Percentiles rank a stretch among this genome's conserved stretches.
Conservation (phyloP, 2,888 invertebrate species). For the Sminthurides aquaticus region DNA sequence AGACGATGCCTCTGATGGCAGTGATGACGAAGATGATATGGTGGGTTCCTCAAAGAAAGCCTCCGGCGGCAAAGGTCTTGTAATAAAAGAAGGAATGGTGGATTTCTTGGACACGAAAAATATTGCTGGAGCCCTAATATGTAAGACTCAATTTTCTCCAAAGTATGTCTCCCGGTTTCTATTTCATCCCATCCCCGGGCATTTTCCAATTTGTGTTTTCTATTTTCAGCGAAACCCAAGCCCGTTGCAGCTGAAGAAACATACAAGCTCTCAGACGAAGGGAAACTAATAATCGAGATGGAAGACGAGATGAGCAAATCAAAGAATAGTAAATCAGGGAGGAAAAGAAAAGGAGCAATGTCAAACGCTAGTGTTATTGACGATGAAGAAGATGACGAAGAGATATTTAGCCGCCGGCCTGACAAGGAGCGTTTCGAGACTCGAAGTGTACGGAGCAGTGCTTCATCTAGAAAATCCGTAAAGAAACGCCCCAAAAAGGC, state of each 20-base stretch:
- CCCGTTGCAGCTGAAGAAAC: slow-evolving; percentile 26
- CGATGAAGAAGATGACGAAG: slow-evolving; percentile 26
- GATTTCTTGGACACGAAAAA: slow-evolving; percentile 39
- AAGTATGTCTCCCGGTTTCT: no score
- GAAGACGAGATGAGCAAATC: slow-evolving; percentile 24
- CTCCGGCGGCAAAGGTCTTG: slow-evolving; percentile 19
- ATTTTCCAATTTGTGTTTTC: no score
- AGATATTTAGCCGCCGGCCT: slow-evolving; percentile 3
- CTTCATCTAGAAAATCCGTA: background rate
- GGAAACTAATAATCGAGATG: slow-evolving; percentile 38
- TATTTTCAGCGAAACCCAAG: slow-evolving; percentile 29
- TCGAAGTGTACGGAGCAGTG: background rate
- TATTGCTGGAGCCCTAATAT: slow-evolving; percentile 38
- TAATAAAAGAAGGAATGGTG: slow-evolving; percentile 42
- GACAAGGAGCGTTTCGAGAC: background rate
- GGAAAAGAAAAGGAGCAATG: slow-evolving; percentile 14
- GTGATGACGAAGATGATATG: slow-evolving; percentile 15
- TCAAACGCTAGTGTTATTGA: slow-evolving; percentile 7
- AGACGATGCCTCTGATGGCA: slow-evolving; percentile 24
- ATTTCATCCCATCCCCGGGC: background rate
- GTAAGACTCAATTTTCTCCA: slow-evolving; percentile 26
- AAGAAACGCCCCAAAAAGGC: background rate
- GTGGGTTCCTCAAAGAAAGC: slow-evolving; percentile 1
- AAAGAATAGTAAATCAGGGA: background rate
- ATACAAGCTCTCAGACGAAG: slow-evolving; percentile 38